A percentile compares a stretch with the other conserved stretches of the same genome.
Conservation (phyloP, 2,113 vertebrate species). For the Eolophus roseicapilla region DNA sequence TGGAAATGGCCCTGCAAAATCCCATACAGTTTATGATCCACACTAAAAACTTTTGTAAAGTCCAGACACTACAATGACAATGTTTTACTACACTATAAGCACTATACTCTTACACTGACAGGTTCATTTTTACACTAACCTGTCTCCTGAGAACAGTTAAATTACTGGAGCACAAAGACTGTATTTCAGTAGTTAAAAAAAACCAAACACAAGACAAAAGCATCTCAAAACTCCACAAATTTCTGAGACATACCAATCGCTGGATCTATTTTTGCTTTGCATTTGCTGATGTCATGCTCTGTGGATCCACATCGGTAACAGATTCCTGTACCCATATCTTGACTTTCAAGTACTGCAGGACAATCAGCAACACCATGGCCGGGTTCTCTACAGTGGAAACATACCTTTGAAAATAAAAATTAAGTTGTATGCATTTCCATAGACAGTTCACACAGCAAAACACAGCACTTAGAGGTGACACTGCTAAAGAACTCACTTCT, state of each 20-base stretch:
- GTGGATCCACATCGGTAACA: constrained; percentile 96
- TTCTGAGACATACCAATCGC: constrained; percentile 80
- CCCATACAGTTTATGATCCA: background rate
- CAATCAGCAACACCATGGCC: constrained; percentile 94
- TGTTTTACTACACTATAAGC: background rate
- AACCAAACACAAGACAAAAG: background rate
- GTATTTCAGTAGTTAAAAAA: background rate
- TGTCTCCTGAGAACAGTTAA: background rate
- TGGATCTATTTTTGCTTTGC: constrained; percentile 89
- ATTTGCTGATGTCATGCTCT: constrained; percentile 90
- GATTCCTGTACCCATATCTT: constrained; percentile 90
- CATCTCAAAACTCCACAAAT: background rate
- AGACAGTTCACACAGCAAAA: background rate
- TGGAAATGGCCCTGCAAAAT: constrained; percentile 86
- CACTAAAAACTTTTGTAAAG: background rate
- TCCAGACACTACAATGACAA: background rate
- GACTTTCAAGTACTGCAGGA: constrained; percentile 83
- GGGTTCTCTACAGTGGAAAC: constrained; percentile 93
- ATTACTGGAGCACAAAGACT: background rate
- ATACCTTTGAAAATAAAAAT: constrained; percentile 78
- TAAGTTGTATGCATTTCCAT: background rate
- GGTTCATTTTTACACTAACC: background rate
- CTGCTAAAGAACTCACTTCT: background rate
- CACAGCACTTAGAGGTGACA: background rate
- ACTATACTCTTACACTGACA: too few species aligned